Conservation (phyloP, 2,888 invertebrate species). For the Alloscopus bannaensis region DNA sequence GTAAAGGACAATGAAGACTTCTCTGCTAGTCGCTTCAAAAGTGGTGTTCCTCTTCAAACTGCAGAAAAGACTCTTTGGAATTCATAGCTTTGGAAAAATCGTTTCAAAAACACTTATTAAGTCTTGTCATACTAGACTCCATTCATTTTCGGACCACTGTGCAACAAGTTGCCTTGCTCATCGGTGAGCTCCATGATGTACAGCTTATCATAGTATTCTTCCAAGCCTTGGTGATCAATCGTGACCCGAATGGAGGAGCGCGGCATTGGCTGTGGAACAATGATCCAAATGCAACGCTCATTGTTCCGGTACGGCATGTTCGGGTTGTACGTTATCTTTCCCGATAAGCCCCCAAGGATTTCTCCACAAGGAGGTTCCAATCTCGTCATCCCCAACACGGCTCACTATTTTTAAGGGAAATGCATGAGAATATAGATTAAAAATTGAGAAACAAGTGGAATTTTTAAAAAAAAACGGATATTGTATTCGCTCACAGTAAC, state of each 20-base stretch:
- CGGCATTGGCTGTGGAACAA: not conserved
- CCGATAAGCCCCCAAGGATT: not conserved
- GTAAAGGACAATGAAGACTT: constrained; percentile 9
- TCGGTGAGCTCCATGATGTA: constrained; percentile 5
- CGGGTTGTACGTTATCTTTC: not conserved
- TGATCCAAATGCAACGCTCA: constrained; percentile 1
- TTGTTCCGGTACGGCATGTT: not conserved
- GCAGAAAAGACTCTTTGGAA: too few species aligned
- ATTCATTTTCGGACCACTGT: not conserved
- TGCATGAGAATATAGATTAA: not conserved
- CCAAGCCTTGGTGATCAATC: too few species aligned
- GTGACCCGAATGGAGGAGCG: not conserved
- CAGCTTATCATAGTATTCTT: constrained; percentile 12
- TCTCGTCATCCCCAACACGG: too few species aligned
- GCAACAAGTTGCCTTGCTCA: not conserved
- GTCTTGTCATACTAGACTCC: too few species aligned
- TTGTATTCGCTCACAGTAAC: not conserved
- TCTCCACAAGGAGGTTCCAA: too few species aligned
- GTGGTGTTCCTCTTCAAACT: not conserved
- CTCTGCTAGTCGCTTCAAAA: constrained; percentile 2
- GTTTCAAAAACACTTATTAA: too few species aligned
- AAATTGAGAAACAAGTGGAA: not conserved
- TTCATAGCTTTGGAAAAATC: too few species aligned
- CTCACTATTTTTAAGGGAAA: not conserved
- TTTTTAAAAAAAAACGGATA: not conserved